Base-by-base conservation (phyloP, 2,113 vertebrate species). In the Sialia sialis region DNA sequence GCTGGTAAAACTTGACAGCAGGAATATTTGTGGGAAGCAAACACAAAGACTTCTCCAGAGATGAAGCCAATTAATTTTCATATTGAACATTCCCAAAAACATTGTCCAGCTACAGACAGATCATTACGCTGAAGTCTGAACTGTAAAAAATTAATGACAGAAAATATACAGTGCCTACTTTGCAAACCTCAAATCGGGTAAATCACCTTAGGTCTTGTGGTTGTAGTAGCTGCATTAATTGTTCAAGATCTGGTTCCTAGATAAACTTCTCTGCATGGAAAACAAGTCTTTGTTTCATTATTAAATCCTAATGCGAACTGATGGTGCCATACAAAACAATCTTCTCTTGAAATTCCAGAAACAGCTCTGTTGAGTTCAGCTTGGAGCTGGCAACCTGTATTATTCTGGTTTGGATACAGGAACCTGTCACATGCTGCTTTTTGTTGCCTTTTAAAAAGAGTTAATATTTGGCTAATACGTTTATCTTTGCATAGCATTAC, bases 381-480 rank as follows among this genome's bases (percentile, higher is more conserved):
- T 67, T 84, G 59, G 51, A 96, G 38, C 19, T 30, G 63, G 85
- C 64, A 93, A 90, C 16, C 59, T 77, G 9, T 10, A 74, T 60
- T 84, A 69, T 66, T 83, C 74, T 43, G 6, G 13, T 89, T 87
- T 67, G 79, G 55, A 67, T 48, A 70, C 3, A 77, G 76, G 77
- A 90, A 74, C 51, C 32, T 89, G 83, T 55, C 93, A 94, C 58
- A 81, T 48, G 32, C 77, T 70, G 48, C 21, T 87, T 74, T 89
- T 84, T 85, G 58, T 74, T 73, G 49, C 87, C 76, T 62, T 93
- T 63, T 16, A 58, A 93, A 94, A 68, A 56, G 41, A 86, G 81
- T 95, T 96, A 92, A 93, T 95, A 95, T 94, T 95, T 90, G 67
- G 67, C 68, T 97, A 94, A 96, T 95, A 94, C 84, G 72, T 96